Conservation (phyloP, 2,888 invertebrate species). For the Phaedon cochleariae region DNA sequence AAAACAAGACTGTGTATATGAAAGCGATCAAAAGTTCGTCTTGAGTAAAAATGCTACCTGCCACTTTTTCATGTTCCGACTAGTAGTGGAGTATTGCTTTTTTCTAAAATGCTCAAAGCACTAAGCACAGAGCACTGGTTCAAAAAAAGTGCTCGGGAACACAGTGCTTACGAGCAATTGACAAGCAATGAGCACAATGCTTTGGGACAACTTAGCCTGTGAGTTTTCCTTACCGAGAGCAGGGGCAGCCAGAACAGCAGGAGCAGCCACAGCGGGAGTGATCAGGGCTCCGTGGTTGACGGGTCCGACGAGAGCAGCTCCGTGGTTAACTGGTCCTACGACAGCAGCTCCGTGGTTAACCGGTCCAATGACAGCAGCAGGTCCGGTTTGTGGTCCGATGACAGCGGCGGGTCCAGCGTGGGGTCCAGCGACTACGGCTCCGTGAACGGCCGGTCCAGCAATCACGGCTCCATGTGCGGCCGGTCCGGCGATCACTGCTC, state of each 20-base stretch:
- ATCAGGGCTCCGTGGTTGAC: slow-evolving; percentile 35
- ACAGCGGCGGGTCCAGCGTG: slow-evolving; percentile 31
- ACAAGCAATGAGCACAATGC: too few relatives aligned
- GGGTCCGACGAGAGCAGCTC: slow-evolving; percentile 36
- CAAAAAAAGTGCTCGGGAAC: too few relatives aligned
- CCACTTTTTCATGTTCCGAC: too few relatives aligned
- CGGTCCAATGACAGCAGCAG: slow-evolving; percentile 40
- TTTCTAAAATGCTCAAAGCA: too few relatives aligned
- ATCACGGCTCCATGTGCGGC: slow-evolving; percentile 34
- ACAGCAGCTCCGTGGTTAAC: slow-evolving; percentile 35
- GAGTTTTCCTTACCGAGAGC: slow-evolving; percentile 29
- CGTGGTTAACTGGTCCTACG: slow-evolving; percentile 37
- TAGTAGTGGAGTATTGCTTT: too few relatives aligned
- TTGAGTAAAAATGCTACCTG: too few relatives aligned
- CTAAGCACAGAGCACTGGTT: too few relatives aligned
- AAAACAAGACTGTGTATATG: too few relatives aligned
- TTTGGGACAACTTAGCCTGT: too few relatives aligned
- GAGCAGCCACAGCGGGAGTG: slow-evolving; percentile 28
- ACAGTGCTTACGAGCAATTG: too few relatives aligned
- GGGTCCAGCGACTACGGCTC: slow-evolving; percentile 40
- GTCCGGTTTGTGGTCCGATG: slow-evolving; percentile 36
- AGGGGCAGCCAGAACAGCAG: slow-evolving; percentile 25
- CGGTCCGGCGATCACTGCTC: slow-evolving; percentile 34
- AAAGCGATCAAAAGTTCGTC: too few relatives aligned
- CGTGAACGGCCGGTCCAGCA: slow-evolving; percentile 34